Percentiles rank a stretch among this genome's conserved stretches.
phyloP scores from a whole-genome alignment of 2,797 vertebrate species.

The Anomalospiza imberbis region DNA sequence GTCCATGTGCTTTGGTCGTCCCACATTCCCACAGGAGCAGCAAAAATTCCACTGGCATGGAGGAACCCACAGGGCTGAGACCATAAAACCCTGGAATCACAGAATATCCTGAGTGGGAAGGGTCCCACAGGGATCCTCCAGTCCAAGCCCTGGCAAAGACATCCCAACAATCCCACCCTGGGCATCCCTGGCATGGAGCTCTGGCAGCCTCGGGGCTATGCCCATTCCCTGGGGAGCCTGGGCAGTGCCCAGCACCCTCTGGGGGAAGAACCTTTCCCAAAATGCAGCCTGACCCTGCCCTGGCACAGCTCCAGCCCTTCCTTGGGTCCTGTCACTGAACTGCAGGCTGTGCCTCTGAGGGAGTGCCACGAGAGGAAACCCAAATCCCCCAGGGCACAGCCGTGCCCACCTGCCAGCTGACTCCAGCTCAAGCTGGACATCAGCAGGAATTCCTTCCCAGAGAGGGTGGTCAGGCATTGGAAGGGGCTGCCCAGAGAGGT shows the following conservation, averaged over 20 bases:
- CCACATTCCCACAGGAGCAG: background rate
- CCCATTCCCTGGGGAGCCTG: background rate
- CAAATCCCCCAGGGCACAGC: background rate
- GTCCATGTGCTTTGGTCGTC: background rate
- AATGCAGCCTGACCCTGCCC: fast-evolving
- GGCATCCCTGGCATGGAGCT: background rate
- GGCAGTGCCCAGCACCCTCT: background rate
- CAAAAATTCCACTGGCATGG: background rate
- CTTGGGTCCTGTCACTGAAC: background rate
- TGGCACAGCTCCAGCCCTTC: fast-evolving
- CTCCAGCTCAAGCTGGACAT: background rate
- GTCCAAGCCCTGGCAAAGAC: background rate
- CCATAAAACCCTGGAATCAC: background rate
- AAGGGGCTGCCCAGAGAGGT: background rate
- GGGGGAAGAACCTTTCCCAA: background rate
- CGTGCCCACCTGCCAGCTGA: background rate
- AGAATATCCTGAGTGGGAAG: background rate
- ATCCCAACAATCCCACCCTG: background rate
- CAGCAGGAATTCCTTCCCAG: background rate
- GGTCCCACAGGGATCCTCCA: fast-evolving
- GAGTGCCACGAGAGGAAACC: fast-evolving
- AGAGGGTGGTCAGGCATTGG: background rate
- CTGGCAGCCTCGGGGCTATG: background rate
- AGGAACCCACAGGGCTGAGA: background rate
- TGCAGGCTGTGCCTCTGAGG: background rate